A percentile compares a stretch with the other conserved stretches of the same genome.
These are phyloP conservation scores for Gryllus bimaculatus DNA, from an alignment of 1,140 invertebrate species.

Conservation along the genomic window DNA sequence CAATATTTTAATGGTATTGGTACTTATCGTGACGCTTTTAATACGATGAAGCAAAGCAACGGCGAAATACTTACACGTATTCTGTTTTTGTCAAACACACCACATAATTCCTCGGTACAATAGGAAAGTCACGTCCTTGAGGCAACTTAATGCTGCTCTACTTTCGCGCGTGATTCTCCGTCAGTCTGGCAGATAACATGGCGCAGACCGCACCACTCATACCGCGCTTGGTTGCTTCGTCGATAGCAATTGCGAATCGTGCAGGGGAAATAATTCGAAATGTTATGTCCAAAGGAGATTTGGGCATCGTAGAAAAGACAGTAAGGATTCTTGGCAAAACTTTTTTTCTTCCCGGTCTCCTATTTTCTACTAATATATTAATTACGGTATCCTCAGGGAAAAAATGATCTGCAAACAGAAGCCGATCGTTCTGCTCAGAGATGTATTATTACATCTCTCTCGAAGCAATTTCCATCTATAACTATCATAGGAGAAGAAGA, in stretches of 20 bases:
- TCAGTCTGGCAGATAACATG: slow-evolving; percentile 31
- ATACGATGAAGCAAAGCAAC: too few relatives aligned
- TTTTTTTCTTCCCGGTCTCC: background rate
- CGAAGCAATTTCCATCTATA: slow-evolving; percentile 71
- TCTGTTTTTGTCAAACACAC: too few relatives aligned
- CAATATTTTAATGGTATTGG: too few relatives aligned
- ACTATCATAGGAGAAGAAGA: slow-evolving; percentile 89
- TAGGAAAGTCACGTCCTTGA: too few relatives aligned
- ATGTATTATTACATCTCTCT: slow-evolving; percentile 81
- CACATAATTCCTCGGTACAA: too few relatives aligned
- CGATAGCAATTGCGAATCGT: slow-evolving; percentile 63
- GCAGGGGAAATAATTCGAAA: slow-evolving; percentile 86
- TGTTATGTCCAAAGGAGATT: slow-evolving; percentile 75
- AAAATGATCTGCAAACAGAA: slow-evolving; percentile 93
- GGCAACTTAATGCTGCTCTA: too few relatives aligned
- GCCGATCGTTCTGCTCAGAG: slow-evolving; percentile 89
- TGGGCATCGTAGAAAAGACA: slow-evolving; percentile 81
- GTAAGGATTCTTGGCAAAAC: slow-evolving; percentile 34
- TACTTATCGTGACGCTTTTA: too few relatives aligned
- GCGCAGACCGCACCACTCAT: slow-evolving; percentile 49
- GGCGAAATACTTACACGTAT: too few relatives aligned
- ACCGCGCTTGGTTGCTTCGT: slow-evolving; percentile 58
- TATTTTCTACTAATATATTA: background rate
- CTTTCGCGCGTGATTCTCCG: too few relatives aligned
- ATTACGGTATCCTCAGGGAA: slow-evolving; percentile 47